Evolutionary conservation across 1,140 invertebrate genomes (phyloP), one percentile per base, ranked within the genome.

Genomic region (Pseudomyrmex concolor): DNA sequence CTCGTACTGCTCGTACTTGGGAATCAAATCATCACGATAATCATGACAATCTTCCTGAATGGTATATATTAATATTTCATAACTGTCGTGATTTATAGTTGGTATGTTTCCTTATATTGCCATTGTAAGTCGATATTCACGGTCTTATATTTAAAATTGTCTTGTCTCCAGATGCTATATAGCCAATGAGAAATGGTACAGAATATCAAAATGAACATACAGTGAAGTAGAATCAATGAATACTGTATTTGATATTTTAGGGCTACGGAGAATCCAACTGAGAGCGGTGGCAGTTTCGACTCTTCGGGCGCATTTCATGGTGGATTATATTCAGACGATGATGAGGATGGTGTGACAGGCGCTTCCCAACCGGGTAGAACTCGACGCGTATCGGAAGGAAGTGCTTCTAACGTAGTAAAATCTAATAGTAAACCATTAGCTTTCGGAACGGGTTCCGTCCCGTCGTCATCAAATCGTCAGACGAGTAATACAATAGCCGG

Each of bases 211-310:
- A 34, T 34, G 5, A 34, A 34, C 5, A 7, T 34, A 34, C 34
- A 1, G 1, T 7, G 34, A 34, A 34, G 2, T 34, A 34, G 34
- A 34, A 34, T 34, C 5, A 34, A 34, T 34, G 5, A 34, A 34
- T 34, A 7, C 5, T 5, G 5, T 5, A 71, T 72, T 63, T 43
- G 45, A 71, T 86, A 76, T 87, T 86, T 15, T 7, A 93, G 93
- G 96, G 97, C 96, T 5, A 97, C 95, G 62, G 97, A 97, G 88
- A 96, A 97, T 92, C 95, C 96, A 48, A 95, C 95, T 43, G 97
- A 98, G 92, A 96, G 96, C 80, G 96, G 97, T 48, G 97, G 97
- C 15, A 97, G 97, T 76, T 98, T 98, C 93, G 98, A 98, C 93
- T 95, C 97, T 2, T 96, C 95, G 67, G 98, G 98, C 3, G 97